Base-by-base conservation (phyloP, 2,888 invertebrate species). In the Hydraecia micacea region DNA sequence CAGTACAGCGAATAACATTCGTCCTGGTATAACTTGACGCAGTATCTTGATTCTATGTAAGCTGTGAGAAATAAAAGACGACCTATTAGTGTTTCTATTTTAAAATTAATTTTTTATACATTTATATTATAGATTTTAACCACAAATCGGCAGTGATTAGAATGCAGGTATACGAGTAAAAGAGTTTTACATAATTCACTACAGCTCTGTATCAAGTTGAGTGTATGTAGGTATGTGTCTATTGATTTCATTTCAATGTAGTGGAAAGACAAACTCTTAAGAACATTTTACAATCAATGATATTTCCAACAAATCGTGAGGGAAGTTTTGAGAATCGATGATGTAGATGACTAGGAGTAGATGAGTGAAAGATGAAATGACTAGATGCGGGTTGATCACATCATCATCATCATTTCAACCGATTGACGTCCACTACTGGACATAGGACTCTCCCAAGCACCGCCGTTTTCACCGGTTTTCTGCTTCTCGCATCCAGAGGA, bases 11-110 rank as follows among this genome's bases (percentile, higher is more conserved):
- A 91, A 86, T 96, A 96, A 89, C 96, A 97, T 90, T 96, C 96
- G 79, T 96, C 96, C 92, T 96, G 96, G 80, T 97, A 96, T 28
- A 95, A 88, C 86, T 96, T 96, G 18, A 96, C 95, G 87, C 97
- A 97, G 83, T 94, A 92, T 87, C 96, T 93, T 46, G 96, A 96
- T 82, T 96, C 96, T 9, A 91, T 86, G 87, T 95, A 93, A 3
- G 96, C 97, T 97, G 93, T 75, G 88, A 91, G 88, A 72, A 28
- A 78, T 79, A 74, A 80, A 73, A 75, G 36, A 69, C 7, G 0
- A 68, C 5, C 5, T 55, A 72, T 66, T 66, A 65, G 36, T 25
- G 21, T 21, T 46, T 63, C 1, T 11, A 69, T 66, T 15, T 67
- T 5, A 58, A 42, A n/a, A 25, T 9, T 25, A 11, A 3, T 9